These are phyloP conservation scores for Orthosia incerta DNA, from an alignment of 2,888 invertebrate genomes.

Conservation along the genomic window DNA sequence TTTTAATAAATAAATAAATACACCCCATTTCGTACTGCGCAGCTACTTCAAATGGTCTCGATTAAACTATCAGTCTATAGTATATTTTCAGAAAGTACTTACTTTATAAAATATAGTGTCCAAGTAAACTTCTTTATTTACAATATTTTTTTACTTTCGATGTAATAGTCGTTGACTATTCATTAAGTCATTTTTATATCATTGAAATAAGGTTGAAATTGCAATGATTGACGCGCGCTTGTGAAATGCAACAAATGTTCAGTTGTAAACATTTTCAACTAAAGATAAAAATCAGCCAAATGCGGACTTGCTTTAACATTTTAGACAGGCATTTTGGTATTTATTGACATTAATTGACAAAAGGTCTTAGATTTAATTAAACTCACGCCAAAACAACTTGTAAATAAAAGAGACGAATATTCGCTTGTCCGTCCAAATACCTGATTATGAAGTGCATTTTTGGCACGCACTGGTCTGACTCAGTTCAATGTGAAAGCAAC, in stretches of 20 bases:
- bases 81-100: too few species aligned
- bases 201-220: neutral
- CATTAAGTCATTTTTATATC: too few species aligned
- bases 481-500: conserved; percentile 35
- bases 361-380: neutral
- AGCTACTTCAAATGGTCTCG: too few species aligned
- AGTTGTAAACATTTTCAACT: neutral
- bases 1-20: too few species aligned
- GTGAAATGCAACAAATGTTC: neutral
- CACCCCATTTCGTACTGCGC: too few species aligned
- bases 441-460: conserved; percentile 23
- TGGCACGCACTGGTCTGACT: conserved; percentile 16
- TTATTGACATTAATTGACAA: neutral
- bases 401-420: neutral
- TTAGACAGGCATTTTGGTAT: neutral
- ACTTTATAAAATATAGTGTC: too few species aligned
- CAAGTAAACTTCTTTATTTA: too few species aligned
- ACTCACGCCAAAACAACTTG: neutral
- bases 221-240: neutral
- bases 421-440: neutral
- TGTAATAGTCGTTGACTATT: neutral
- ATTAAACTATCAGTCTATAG: too few species aligned
- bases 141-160: neutral
- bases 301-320: neutral
- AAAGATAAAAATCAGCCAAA: neutral